phyloP scores from a whole-genome alignment of 2,888 invertebrate genomes.

The Caenorhabditis imperialis region DNA sequence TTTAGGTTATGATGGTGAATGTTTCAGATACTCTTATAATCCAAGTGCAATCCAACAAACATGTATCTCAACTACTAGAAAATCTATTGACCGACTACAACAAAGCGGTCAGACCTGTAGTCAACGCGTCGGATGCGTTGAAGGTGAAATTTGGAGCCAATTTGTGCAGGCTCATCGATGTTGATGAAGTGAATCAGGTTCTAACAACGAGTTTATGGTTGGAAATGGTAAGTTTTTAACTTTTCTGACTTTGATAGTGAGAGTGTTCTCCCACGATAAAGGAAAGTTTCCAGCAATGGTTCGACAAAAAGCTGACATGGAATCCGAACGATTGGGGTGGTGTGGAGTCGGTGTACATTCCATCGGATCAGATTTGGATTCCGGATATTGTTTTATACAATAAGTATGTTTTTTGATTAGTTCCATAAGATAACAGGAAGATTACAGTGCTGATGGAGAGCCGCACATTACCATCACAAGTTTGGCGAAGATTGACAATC shows the following conservation, averaged over 20 bases:
- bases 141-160: slow-evolving; percentile 67
- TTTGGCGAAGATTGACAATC: slow-evolving; percentile 65
- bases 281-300: slow-evolving; percentile 87
- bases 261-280: no score
- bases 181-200: slow-evolving; percentile 70
- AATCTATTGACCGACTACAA: slow-evolving; percentile 65
- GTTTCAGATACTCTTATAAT: slow-evolving; percentile 30
- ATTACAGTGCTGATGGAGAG: slow-evolving; percentile 69
- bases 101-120: slow-evolving; percentile 64
- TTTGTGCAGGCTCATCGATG: slow-evolving; percentile 67
- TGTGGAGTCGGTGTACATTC: slow-evolving; percentile 93
- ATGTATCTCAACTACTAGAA: slow-evolving; percentile 62
- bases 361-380: slow-evolving; percentile 95
- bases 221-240: slow-evolving; percentile 61
- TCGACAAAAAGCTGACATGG: slow-evolving; percentile 92
- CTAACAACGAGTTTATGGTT: slow-evolving; percentile 70
- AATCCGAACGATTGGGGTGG: slow-evolving; percentile 94
- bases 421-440: no score
- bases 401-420: slow-evolving; percentile 81
- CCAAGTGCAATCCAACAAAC: slow-evolving; percentile 34
- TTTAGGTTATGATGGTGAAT: background rate
- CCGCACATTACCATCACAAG: slow-evolving; percentile 68
- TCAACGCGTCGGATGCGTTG: slow-evolving; percentile 66
- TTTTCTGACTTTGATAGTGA: background rate
- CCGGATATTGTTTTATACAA: slow-evolving; percentile 95